Evolutionary conservation across 2,113 vertebrate genomes (phyloP), one percentile per base, ranked within the genome.

Genomic region (Hemiprocne comata): DNA sequence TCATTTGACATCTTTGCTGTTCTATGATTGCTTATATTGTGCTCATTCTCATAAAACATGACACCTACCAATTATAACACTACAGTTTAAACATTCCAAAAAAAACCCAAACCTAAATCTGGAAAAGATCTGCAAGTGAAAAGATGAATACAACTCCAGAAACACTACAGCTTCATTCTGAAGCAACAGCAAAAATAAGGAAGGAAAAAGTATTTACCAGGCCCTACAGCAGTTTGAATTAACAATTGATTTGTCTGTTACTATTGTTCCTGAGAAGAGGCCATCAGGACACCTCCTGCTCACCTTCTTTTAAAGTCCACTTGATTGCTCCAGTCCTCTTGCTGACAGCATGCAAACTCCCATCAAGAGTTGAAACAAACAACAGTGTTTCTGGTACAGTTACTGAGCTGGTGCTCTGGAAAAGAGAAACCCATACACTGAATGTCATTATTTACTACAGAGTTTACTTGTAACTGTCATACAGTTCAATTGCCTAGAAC

Each of bases 281-380:
- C 17, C 44, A 84, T 13, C 34, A 92, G 44, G 62, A 66, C 21
- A 82, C 13, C 34, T 89, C 81, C 46, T 71, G 78, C 97, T 98
- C 97, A 99, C 99, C 99, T 99, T 99, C 99, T 98, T 99, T 99
- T 95, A 99, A 98, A 85, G 99, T 99, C 99, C 99, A 99, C 80
- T 99, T 99, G 97, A 99, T 99, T 3, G 98, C 98, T 88, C 99
- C 99, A 0, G 99, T 99, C 89, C 98, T 98, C 98, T 99, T 99
- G 98, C 98, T 99, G 94, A 99, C 99, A 6, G 99, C 99, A 4
- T 99, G 99, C 71, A 99, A 97, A 90, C 99, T 99, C 62, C 99
- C 99, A 86, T 99, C 99, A 94, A 99, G 97, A 5, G 99, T 99
- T 67, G 99, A 99, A 91, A 99, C 99, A 97, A 99, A 99, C 85